phyloP scores from a whole-genome alignment of 30 jellyfish, hydroid and myxozoan genomes.

The Clytia hemisphaerica region DNA sequence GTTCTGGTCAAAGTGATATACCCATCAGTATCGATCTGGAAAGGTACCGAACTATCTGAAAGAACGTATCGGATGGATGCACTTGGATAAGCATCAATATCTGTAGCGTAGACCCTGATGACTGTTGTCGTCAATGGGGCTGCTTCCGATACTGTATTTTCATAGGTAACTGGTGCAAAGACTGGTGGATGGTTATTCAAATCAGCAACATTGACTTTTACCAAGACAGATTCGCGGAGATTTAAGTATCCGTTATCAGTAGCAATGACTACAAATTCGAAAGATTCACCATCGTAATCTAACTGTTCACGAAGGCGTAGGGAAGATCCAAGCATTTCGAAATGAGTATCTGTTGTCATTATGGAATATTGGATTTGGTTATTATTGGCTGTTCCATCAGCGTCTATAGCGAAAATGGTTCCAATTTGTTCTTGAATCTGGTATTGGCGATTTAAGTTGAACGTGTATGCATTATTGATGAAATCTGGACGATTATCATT shows the following conservation, averaged over 20 bases:
- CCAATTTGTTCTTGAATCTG: slow-evolving; percentile 16
- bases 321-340: background rate
- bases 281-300: slow-evolving; percentile 47
- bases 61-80: slow-evolving; percentile 49
- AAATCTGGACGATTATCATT: slow-evolving; percentile 49
- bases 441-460: slow-evolving; percentile 10
- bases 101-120: slow-evolving; percentile 57
- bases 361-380: background rate
- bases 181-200: slow-evolving; percentile 65
- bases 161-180: slow-evolving; percentile 38
- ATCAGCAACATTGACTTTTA: slow-evolving; percentile 51
- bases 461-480: slow-evolving; percentile 2
- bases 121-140: slow-evolving; percentile 53
- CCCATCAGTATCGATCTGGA: slow-evolving; percentile 49
- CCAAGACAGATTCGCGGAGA: slow-evolving; percentile 46
- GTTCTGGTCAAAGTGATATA: slow-evolving; percentile 19
- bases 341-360: slow-evolving; percentile 26
- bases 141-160: slow-evolving; percentile 65
- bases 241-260: slow-evolving; percentile 61
- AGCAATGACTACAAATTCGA: slow-evolving; percentile 72
- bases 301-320: slow-evolving; percentile 11
- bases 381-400: slow-evolving; percentile 31
- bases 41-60: slow-evolving; percentile 14
- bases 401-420: slow-evolving; percentile 27
- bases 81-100: slow-evolving; percentile 49